Conservation (phyloP, 2,888 invertebrate species). For the Heliconius aoede region DNA sequence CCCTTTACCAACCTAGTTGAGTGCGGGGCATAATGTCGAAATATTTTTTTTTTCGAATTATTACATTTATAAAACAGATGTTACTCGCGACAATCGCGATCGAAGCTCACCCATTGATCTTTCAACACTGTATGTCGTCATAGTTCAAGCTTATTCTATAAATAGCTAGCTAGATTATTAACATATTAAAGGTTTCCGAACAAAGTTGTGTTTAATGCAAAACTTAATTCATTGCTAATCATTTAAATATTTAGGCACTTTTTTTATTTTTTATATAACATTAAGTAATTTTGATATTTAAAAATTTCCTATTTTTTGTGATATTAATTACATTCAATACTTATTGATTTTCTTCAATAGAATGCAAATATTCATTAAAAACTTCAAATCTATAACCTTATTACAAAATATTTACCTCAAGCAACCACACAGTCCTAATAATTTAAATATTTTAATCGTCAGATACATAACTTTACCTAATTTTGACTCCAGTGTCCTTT, state of each 20-base stretch:
- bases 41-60: background rate
- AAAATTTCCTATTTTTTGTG: too few relatives aligned
- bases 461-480: constrained; percentile 7
- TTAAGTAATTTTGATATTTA: too few relatives aligned
- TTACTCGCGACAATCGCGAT: constrained; percentile 7
- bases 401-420: background rate
- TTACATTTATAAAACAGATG: constrained; percentile 8
- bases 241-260: too few relatives aligned
- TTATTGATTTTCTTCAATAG: too few relatives aligned
- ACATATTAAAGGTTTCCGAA: background rate
- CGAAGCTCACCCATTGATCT: constrained; percentile 17
- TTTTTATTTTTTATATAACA: too few relatives aligned
- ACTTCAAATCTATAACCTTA: background rate
- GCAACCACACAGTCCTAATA: background rate
- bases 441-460: background rate
- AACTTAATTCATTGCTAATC: background rate
- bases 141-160: constrained; percentile 9
- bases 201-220: background rate
- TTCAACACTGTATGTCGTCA: constrained; percentile 14
- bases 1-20: too few relatives aligned
- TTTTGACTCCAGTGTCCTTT: constrained; percentile 21
- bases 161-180: background rate
- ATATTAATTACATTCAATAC: too few relatives aligned
- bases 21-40: too few relatives aligned
- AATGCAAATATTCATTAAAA: background rate